Evolutionary conservation across 2,888 invertebrate genomes (phyloP).

Genomic region (Dexiosoma caninum): DNA sequence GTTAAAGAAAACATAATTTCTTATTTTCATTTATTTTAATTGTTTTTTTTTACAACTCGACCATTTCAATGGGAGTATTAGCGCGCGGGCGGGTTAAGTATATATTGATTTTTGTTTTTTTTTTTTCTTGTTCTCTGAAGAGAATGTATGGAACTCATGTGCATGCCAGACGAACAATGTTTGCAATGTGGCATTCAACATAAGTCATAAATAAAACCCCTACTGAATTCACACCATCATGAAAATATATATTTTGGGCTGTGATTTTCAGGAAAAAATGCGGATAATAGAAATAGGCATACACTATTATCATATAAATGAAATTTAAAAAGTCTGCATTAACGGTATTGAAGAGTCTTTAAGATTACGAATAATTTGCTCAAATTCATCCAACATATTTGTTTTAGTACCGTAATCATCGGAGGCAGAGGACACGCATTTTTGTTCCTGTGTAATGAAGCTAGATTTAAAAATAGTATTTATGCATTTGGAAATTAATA

Average conservation of each 20-base stretch:
- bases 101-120: neutral
- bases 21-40: neutral
- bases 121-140: neutral
- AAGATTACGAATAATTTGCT: no score
- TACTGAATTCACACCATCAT: slow-evolving; percentile 42
- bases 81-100: slow-evolving; percentile 6
- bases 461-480: no score
- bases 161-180: neutral
- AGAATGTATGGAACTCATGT: neutral
- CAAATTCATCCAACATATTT: no score
- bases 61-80: slow-evolving; percentile 24
- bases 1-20: slow-evolving; percentile 19
- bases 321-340: neutral
- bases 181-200: slow-evolving; percentile 1
- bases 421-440: no score
- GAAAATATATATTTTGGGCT: slow-evolving; percentile 23
- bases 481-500: no score
- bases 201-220: neutral
- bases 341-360: neutral
- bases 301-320: neutral
- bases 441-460: no score
- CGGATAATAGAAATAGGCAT: neutral
- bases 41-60: neutral
- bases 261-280: neutral
- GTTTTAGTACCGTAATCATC: no score